Conservation (phyloP, 2,797 vertebrate species). For the Valencia hispanica region DNA sequence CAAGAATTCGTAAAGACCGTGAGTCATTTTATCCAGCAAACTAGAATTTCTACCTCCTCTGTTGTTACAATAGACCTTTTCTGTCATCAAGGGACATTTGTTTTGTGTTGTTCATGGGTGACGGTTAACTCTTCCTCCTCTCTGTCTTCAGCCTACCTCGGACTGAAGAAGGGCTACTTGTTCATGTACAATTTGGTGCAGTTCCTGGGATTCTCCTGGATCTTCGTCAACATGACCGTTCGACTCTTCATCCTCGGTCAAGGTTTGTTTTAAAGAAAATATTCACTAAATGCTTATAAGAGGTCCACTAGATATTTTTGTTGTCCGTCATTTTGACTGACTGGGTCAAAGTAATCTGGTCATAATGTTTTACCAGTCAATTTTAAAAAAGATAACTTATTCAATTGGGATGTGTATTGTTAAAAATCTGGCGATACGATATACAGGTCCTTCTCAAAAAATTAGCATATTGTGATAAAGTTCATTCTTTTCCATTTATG, state of each 20-base stretch:
- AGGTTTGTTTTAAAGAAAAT: conserved; percentile 75
- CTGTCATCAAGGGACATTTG: not conserved
- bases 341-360: no score
- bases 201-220: conserved; percentile 95
- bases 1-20: conserved; percentile 90
- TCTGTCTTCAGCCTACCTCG: conserved; percentile 72
- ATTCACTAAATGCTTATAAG: not conserved
- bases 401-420: no score
- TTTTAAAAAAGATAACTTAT: no score
- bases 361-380: no score
- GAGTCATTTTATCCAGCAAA: conserved; percentile 72
- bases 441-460: no score
- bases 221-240: conserved; percentile 95
- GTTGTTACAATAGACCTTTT: not conserved
- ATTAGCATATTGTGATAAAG: no score
- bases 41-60: not conserved
- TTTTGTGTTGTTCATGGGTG: not conserved
- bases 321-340: no score
- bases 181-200: conserved; percentile 96
- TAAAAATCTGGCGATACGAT: no score
- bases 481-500: no score
- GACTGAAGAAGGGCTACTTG: conserved; percentile 91
- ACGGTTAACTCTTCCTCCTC: not conserved
- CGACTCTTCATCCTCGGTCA: conserved; percentile 91
- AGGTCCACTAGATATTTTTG: no score